phyloP scores from a whole-genome alignment of 2,797 vertebrate genomes.

The Menidia menidia region DNA sequence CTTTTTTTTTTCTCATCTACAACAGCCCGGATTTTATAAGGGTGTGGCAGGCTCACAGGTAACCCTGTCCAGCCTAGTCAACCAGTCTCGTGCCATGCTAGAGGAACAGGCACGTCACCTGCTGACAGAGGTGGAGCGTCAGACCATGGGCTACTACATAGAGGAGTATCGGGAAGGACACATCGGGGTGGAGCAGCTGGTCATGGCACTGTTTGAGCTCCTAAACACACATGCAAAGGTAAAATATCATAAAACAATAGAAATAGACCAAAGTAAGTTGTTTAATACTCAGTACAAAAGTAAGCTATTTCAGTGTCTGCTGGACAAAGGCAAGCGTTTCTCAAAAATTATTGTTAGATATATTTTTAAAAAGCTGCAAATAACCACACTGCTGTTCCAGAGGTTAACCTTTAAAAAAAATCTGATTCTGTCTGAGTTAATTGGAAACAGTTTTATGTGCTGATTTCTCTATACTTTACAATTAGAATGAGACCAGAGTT shows the following conservation, averaged over 20 bases:
- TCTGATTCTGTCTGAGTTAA: too few relatives aligned
- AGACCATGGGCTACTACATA: slow-evolving; percentile 95
- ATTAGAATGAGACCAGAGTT: too few relatives aligned
- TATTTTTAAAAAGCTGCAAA: too few relatives aligned
- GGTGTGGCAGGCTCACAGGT: slow-evolving; percentile 95
- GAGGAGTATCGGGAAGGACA: slow-evolving; percentile 92
- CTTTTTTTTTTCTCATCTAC: not conserved
- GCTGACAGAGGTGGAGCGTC: slow-evolving; percentile 88
- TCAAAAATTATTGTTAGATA: too few relatives aligned
- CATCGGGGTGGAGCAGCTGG: slow-evolving; percentile 89
- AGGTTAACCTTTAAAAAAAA: too few relatives aligned
- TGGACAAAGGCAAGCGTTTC: slow-evolving; percentile 1
- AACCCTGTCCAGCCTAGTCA: slow-evolving; percentile 93
- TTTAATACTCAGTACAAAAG: not conserved
- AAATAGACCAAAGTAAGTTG: slow-evolving; percentile 8
- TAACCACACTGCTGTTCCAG: too few relatives aligned
- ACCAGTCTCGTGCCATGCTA: slow-evolving; percentile 91
- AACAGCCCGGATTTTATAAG: slow-evolving; percentile 91
- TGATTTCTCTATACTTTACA: too few relatives aligned
- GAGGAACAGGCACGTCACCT: slow-evolving; percentile 94
- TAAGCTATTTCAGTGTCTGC: slow-evolving; percentile 3
- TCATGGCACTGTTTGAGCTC: slow-evolving; percentile 94
- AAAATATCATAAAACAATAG: slow-evolving; percentile 20
- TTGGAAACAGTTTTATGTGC: too few relatives aligned
- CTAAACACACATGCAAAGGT: slow-evolving; percentile 98